Evolutionary conservation across 2,888 invertebrate genomes (phyloP), one percentile per base, ranked within the genome.

Genomic region (Hypomecis atomaria): DNA sequence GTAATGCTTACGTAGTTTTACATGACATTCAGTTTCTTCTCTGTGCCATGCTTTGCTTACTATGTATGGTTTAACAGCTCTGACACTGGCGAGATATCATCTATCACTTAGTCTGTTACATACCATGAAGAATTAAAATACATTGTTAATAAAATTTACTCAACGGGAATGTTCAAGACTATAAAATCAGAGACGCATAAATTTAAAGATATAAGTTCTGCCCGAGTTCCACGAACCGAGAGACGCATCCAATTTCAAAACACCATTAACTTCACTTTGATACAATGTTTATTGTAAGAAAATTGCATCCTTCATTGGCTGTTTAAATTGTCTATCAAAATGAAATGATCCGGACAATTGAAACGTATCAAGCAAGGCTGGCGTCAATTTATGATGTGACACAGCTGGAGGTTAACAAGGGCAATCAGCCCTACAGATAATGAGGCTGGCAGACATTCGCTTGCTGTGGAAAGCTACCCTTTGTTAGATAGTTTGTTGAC

Each of bases 401-500:
- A 85, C 79, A 82, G 84, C 71, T 71, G 59, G 71, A 80, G 88
- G 89, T 90, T 88, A 90, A 89, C 82, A 81, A 77, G 81, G 81
- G 83, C 88, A 89, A 88, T 89, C 83, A 85, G 86, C 87, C 87
- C 84, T 87, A 86, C 78, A 82, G 79, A 81, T 84, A 81, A 83
- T 83, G 78, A 77, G 75, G 42, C 55, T 74, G 78, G 68, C 47
- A 56, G 45, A 56, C 77, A 76, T 76, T 76, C 77, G 61, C 66
- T 62, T 61, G 54, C 34, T 13, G 36, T 42, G 45, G 55, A 56
- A 55, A 38, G 42, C 54, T 54, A 40, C 36, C 42, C 49, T 45
- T 38, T 42, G 43, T 6, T 7, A 50, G n/a, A 34, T 36, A 38
- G 9, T 38, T 38, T 23, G 23, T 23, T 23, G 23, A 38, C 38